phyloP scores from a whole-genome alignment of 2,888 invertebrate genomes.

The Halictus quadricinctus region DNA sequence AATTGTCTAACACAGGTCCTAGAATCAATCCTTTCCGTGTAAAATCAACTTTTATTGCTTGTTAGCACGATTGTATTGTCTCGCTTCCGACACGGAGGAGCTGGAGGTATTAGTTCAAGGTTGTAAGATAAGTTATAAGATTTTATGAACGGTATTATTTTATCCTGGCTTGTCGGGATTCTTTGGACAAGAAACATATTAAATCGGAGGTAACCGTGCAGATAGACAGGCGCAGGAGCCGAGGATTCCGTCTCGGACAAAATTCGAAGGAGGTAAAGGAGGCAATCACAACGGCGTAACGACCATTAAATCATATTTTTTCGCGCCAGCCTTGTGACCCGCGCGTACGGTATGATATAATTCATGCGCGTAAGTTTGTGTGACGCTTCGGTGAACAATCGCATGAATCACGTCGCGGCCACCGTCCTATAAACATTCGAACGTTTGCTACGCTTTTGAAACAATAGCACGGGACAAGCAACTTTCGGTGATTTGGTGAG shows the following conservation, averaged over 20 bases:
- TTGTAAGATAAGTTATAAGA: neutral
- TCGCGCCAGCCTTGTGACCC: conserved; percentile 10
- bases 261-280: conserved; percentile 15
- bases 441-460: neutral
- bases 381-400: neutral
- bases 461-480: neutral
- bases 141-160: neutral
- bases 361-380: neutral
- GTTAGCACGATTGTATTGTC: no score
- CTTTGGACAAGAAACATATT: neutral
- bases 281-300: conserved; percentile 21
- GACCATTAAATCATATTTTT: conserved; percentile 47
- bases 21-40: no score
- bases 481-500: no score
- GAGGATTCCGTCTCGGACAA: conserved; percentile 16
- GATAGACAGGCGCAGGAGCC: conserved; percentile 1
- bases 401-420: neutral
- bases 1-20: no score
- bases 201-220: neutral
- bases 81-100: no score
- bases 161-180: neutral
- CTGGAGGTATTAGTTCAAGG: no score
- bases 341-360: conserved; percentile 6
- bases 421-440: neutral
- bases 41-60: no score